Percentiles rank a stretch among this genome's conserved stretches.
phyloP scores from a whole-genome alignment of 1,140 invertebrate genomes.

The Helicoverpa zea region DNA sequence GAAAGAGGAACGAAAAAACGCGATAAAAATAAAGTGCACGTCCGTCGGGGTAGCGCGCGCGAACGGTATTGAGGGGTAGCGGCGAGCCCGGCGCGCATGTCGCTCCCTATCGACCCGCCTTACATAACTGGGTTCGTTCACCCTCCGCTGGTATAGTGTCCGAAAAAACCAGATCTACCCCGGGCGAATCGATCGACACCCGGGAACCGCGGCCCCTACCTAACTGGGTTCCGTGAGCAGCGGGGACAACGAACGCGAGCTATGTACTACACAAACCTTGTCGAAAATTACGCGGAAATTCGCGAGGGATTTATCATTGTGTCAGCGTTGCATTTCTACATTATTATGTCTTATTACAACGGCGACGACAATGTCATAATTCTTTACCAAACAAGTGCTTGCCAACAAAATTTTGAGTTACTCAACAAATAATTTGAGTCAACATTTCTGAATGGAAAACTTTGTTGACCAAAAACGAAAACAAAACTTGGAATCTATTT shows the following conservation, averaged over 20 bases:
- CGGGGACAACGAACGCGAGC: constrained; percentile 35
- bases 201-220: constrained; percentile 40
- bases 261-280: constrained; percentile 13
- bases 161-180: constrained; percentile 84
- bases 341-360: not conserved
- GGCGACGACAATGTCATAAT: not conserved
- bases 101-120: constrained; percentile 77
- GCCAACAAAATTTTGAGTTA: not conserved
- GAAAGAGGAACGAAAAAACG: constrained; percentile 85
- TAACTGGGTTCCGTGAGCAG: constrained; percentile 46
- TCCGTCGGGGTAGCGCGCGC: constrained; percentile 77
- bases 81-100: constrained; percentile 70
- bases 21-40: constrained; percentile 83
- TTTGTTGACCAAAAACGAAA: not conserved
- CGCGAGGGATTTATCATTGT: constrained; percentile 15
- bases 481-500: not conserved
- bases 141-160: constrained; percentile 84
- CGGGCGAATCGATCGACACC: constrained; percentile 74
- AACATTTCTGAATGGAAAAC: not conserved
- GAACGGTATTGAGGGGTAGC: constrained; percentile 72
- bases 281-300: constrained; percentile 30
- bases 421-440: too few species aligned
- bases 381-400: not conserved
- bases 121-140: constrained; percentile 85
- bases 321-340: constrained; percentile 11